Base-by-base conservation (phyloP, 2,797 vertebrate species). In the Novumbra hubbsi region DNA sequence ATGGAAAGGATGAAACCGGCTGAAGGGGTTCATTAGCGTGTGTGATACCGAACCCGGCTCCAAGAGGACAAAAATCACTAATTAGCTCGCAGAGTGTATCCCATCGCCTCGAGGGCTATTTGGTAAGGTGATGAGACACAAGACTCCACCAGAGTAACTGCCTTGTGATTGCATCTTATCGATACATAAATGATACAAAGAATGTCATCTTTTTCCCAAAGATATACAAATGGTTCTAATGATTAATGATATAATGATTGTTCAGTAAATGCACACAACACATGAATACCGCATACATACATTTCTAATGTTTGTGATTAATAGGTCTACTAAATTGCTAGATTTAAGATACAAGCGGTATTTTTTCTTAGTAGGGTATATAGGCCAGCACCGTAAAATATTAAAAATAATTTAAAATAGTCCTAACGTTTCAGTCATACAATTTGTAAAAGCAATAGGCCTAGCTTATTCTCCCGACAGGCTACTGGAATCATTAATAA, bases 1-100 rank as follows among this genome's bases (percentile, higher is more conserved):
- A 90, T 89, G 87, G 90, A 91, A 94, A 93, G 93, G 70, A 92
- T 90, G 87, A 89, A 91, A 94, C 93, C 93, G 63, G 91, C 93
- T 93, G 93, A 93, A 94, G 93, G 89, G 91, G 72, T 94, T 97
- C 94, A 98, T 98, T 98, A 96, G 94, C 95, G 96, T 96, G 91
- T 93, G 93, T 91, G 80, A 85, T 34, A 71, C 76, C 80, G 93
- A 93, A 94, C 94, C 92, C 92, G 89, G 91, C 90, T 94, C 94
- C 90, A 94, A 94, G 93, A 92, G 94, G 94, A 96, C 94, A 96
- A 95, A 96, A 98, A 97, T 96, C 96, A 95, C 95, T 97, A 96
- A 98, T 97, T 97, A 95, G 90, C 90, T 87, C 90, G 94, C 94
- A 92, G 90, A 94, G 91, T 89, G 91, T 92, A 92, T 88, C 89